Evolutionary conservation across 2,888 invertebrate species (phyloP).

Genomic region (Catocala sponsa): DNA sequence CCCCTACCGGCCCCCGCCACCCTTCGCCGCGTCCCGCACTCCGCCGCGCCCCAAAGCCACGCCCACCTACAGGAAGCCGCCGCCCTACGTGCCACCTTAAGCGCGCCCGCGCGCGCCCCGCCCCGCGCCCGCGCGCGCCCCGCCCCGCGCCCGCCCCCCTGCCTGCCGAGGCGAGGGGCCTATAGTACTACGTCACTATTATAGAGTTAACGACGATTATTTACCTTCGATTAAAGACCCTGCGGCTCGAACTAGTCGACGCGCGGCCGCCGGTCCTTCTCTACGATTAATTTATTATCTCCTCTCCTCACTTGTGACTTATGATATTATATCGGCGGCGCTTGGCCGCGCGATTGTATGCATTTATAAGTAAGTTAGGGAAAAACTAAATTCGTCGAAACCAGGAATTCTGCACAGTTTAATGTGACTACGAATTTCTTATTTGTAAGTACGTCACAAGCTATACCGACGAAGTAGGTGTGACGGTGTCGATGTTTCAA

Average conservation of each 20-base stretch:
- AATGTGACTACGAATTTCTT: constrained; percentile 79
- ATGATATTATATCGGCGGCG: constrained; percentile 32
- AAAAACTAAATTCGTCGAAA: constrained; percentile 65
- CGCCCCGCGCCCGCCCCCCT: too few relatives aligned
- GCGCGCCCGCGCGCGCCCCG: constrained; percentile 18
- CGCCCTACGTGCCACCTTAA: constrained; percentile 99
- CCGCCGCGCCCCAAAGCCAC: constrained; percentile 94
- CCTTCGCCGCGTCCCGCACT: constrained; percentile 92
- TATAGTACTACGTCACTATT: constrained; percentile 29
- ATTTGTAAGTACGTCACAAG: constrained; percentile 58
- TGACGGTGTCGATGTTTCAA: constrained; percentile 67
- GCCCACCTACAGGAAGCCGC: constrained; percentile 97
- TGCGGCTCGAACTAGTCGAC: constrained; percentile 49
- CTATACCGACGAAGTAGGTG: constrained; percentile 60
- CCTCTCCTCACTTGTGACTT: constrained; percentile 32
- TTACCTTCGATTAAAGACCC: constrained; percentile 32
- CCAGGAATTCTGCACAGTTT: constrained; percentile 84
- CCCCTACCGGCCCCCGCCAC: constrained; percentile 97
- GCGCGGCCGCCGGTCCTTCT: constrained; percentile 38
- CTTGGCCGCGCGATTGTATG: constrained; percentile 42
- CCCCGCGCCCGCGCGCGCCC: too few relatives aligned
- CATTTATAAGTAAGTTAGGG: constrained; percentile 47
- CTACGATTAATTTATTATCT: constrained; percentile 44
- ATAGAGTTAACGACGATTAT: constrained; percentile 32
- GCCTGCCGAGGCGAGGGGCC: too few relatives aligned